Evolutionary conservation across 2,888 invertebrate species (phyloP).

Genomic region (Cheilosia grossa): DNA sequence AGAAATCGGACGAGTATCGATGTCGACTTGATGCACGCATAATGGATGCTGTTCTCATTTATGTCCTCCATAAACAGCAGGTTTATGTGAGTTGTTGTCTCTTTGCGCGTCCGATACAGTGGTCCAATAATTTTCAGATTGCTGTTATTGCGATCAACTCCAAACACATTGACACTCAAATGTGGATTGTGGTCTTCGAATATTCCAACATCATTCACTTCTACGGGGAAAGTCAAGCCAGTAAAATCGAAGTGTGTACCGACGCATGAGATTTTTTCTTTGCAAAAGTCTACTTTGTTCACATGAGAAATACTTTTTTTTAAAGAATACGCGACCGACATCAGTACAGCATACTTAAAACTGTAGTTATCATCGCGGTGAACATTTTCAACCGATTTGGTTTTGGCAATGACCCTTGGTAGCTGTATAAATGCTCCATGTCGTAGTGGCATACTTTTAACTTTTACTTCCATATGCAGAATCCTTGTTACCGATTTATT

Average conservation of each 20-base stretch:
- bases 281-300: background rate
- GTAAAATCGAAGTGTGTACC: background rate
- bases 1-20: background rate
- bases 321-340: background rate
- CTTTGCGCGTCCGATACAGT: background rate
- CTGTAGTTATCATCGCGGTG: background rate
- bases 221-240: background rate
- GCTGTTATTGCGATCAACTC: background rate
- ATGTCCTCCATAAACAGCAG: slow-evolving; percentile 6
- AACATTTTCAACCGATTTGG: background rate
- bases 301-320: background rate
- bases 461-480: background rate
- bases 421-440: background rate
- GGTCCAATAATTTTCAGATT: background rate
- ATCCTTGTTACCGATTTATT: background rate
- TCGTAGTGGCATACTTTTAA: background rate
- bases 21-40: background rate
- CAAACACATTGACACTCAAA: background rate
- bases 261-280: background rate
- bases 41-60: background rate
- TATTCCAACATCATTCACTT: background rate
- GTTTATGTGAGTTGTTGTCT: background rate
- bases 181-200: slow-evolving; percentile 8
- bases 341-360: background rate
- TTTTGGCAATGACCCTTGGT: background rate